Percentiles rank a stretch among this genome's conserved stretches.
Conservation (phyloP, 2,797 vertebrate genomes). For the Artibeus lituratus region DNA sequence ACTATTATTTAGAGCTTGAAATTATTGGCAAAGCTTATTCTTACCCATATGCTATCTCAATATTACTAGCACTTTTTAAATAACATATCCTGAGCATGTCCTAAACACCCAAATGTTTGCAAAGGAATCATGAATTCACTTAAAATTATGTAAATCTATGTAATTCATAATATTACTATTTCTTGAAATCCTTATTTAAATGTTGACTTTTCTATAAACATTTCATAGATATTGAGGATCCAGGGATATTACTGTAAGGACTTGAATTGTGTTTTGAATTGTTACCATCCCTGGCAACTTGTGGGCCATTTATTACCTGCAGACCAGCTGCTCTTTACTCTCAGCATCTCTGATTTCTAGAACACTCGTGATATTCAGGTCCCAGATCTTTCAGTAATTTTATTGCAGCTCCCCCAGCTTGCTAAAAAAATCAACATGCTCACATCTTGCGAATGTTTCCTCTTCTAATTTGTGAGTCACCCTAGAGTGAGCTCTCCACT, state of each 20-base stretch:
- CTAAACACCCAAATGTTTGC: neutral
- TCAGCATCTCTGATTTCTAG: constrained; percentile 47
- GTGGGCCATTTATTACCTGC: constrained; percentile 30
- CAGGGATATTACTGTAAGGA: neutral
- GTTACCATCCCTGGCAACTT: constrained; percentile 43
- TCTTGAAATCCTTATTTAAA: neutral
- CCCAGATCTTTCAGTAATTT: neutral
- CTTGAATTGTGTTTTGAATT: constrained; percentile 45
- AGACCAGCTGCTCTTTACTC: constrained; percentile 46
- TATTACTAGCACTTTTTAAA: constrained; percentile 21
- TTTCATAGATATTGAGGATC: constrained; percentile 45
- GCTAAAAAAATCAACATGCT: neutral
- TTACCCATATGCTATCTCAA: constrained; percentile 54
- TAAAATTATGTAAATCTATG: constrained; percentile 38
- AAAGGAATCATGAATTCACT: constrained; percentile 29
- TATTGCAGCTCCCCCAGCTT: constrained; percentile 53
- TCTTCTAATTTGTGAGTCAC: neutral
- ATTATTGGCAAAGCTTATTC: constrained; percentile 50
- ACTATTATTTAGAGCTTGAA: constrained; percentile 55
- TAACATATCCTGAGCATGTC: neutral
- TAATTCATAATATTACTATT: constrained; percentile 36
- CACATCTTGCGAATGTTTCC: neutral
- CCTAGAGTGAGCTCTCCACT: neutral
- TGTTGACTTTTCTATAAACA: neutral
- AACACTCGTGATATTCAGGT: constrained; percentile 61